Base-by-base conservation (phyloP, 2,113 vertebrate genomes). In the Collichthys lucidus region DNA sequence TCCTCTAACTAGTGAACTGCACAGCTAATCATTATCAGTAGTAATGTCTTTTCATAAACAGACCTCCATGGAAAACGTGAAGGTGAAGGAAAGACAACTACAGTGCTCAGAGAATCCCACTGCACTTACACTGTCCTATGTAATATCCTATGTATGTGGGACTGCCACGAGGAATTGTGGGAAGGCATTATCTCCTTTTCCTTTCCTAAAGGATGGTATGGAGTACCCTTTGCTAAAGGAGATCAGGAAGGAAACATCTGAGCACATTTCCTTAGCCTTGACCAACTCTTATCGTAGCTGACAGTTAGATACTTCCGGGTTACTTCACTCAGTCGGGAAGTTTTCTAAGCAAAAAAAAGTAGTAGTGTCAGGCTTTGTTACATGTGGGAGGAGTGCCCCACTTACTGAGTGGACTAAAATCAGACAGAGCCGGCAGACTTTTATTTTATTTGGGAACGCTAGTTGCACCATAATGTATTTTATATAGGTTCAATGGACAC, bases 401-500 rank as follows among this genome's bases (percentile, higher is more conserved):
- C 22, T 31, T 5, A 60, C 40, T n/a, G n/a, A 49, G 35, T 9
- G 35, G 35, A 44, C 46, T 44, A 15, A 61, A 26, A 50, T 24
- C 29, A 50, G 16, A 35, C 29, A 55, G 57, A 61, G 22, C 8
- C 10, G 24, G 24, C 53, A 49, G 26, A 74, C n/a, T 29, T 29
- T 61, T 56, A 67, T 61, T 83, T 40, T 60, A 67, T 16, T 31
- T 26, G 40, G 46, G 67, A 67, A 16, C 67, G 5, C 20, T 15
- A 57, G 15, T 35, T 11, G 17, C 42, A 57, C 5, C 35, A n/a
- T 20, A n/a, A 29, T 29, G 3, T 49, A 31, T 26, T 55, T 31
- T 24, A n/a, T 53, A 31, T 3, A 15, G 24, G 1, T 26, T 64
- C 0, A 24, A 35, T 15, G 17, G 40, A 49, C 20, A n/a, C 7